These are phyloP conservation scores for Hofmannophila pseudospretella DNA, from an alignment of 2,888 invertebrate species.

Conservation along the genomic window DNA sequence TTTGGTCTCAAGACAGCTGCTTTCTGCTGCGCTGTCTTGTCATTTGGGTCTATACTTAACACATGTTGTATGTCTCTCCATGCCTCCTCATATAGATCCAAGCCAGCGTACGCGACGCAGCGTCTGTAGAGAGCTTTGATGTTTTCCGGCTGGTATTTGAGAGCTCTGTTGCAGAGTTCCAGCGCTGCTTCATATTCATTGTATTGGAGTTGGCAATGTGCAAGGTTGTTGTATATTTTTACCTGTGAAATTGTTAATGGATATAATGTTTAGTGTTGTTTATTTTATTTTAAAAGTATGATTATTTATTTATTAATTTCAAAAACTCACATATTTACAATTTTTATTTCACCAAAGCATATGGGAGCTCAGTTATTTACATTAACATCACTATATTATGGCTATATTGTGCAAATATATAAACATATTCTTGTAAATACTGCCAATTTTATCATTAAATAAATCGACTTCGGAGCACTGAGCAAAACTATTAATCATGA, in stretches of 20 bases:
- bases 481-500: too few relatives aligned
- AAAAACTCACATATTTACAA: too few relatives aligned
- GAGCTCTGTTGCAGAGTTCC: conserved; percentile 84
- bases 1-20: conserved; percentile 74
- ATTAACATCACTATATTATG: too few relatives aligned
- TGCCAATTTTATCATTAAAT: too few relatives aligned
- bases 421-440: too few relatives aligned
- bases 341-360: too few relatives aligned
- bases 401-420: too few relatives aligned
- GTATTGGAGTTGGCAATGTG: conserved; percentile 86
- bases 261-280: not conserved
- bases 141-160: conserved; percentile 86
- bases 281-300: too few relatives aligned
- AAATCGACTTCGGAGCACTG: too few relatives aligned
- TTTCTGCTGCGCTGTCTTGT: conserved; percentile 80
- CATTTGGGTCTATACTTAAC: conserved; percentile 79
- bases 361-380: too few relatives aligned
- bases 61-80: conserved; percentile 75
- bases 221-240: conserved; percentile 88
- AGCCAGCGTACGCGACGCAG: conserved; percentile 83
- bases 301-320: too few relatives aligned
- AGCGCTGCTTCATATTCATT: conserved; percentile 82
- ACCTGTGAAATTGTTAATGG: conserved; percentile 48
- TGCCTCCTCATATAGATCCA: conserved; percentile 82
- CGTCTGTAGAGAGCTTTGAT: conserved; percentile 93